Percentiles rank a stretch among this genome's conserved stretches.
Conservation (phyloP, 2,888 invertebrate species). For the Amiota communis region DNA sequence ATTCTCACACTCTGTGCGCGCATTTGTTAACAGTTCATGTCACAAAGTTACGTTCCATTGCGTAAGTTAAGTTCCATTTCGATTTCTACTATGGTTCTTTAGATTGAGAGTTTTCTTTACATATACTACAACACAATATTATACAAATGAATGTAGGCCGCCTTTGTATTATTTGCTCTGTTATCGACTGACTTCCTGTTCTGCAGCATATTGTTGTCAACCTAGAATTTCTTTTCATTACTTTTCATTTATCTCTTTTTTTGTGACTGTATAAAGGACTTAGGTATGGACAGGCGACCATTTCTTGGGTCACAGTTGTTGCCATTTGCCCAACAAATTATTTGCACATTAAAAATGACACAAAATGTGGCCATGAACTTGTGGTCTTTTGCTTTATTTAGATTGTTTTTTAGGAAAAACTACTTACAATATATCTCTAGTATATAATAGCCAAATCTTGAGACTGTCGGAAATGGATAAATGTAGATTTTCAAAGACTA, state of each 20-base stretch:
- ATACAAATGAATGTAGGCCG: slow-evolving; percentile 3
- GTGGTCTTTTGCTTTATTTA: not conserved
- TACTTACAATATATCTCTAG: too few species aligned
- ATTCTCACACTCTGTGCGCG: slow-evolving; percentile 11
- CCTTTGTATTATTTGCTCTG: slow-evolving; percentile 38
- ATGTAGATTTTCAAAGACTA: too few species aligned
- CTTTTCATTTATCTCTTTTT: slow-evolving; percentile 14
- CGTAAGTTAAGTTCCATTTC: slow-evolving; percentile 50
- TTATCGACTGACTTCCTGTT: slow-evolving; percentile 26
- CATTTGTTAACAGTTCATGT: slow-evolving; percentile 48
- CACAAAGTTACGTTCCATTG: slow-evolving; percentile 58
- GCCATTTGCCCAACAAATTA: slow-evolving; percentile 65
- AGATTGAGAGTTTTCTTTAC: not conserved
- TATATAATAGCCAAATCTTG: too few species aligned
- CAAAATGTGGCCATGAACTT: slow-evolving; percentile 40
- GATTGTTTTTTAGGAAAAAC: too few species aligned
- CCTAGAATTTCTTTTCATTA: slow-evolving; percentile 57
- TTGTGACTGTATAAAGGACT: not conserved
- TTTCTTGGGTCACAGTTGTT: slow-evolving; percentile 64
- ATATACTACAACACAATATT: not conserved
- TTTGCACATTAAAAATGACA: slow-evolving; percentile 61
- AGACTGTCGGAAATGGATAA: too few species aligned
- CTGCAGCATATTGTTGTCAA: slow-evolving; percentile 61
- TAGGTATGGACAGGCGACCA: not conserved
- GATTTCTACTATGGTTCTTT: too few species aligned